Conservation (phyloP, 2,113 vertebrate genomes). For the Apteryx owenii region DNA sequence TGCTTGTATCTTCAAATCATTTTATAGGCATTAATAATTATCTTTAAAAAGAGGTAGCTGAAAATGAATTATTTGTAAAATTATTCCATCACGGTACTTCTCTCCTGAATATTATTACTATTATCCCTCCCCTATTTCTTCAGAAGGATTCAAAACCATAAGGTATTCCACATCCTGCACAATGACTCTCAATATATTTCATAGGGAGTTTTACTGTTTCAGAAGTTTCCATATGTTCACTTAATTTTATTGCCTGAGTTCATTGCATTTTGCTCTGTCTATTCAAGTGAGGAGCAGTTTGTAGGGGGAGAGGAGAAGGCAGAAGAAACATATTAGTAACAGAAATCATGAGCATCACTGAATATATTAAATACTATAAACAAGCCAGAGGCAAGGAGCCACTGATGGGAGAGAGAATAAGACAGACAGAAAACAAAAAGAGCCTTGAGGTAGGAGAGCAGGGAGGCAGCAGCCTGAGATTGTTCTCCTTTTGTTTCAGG, state of each 20-base stretch:
- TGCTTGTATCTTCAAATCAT: slow-evolving; percentile 22
- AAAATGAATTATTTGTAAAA: neutral
- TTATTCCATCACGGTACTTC: neutral
- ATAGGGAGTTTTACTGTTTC: neutral
- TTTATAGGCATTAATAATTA: neutral
- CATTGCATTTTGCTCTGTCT: neutral
- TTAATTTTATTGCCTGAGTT: neutral
- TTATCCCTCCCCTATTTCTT: neutral
- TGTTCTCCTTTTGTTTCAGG: neutral
- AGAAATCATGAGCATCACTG: neutral
- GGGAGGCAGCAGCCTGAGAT: neutral
- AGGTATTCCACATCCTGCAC: neutral
- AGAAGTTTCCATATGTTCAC: neutral
- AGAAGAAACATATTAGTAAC: neutral
- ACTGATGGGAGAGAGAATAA: neutral
- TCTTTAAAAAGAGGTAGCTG: neutral
- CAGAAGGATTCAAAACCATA: neutral
- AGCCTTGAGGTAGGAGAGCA: neutral
- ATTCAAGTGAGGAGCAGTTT: neutral
- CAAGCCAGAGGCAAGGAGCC: neutral
- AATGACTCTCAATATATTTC: neutral
- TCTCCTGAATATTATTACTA: neutral
- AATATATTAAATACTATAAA: neutral
- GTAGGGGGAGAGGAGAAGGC: neutral
- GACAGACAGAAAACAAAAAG: fast-evolving